phyloP scores from a whole-genome alignment of 1,140 invertebrate species.

The Leptinotarsa defecta region DNA sequence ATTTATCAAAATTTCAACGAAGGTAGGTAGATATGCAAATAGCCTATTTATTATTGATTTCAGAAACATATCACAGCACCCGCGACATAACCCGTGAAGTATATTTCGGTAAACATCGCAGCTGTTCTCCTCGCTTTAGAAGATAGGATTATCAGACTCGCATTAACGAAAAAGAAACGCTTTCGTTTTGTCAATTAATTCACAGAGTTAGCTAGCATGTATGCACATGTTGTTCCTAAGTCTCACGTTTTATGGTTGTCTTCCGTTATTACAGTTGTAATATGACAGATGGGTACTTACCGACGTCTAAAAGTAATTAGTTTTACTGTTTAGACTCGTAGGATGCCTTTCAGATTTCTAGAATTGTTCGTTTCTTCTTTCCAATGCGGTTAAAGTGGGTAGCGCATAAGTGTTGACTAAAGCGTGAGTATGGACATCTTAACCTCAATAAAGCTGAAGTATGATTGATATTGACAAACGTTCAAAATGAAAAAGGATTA shows the following conservation, averaged over 20 bases:
- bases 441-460: no score
- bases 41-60: no score
- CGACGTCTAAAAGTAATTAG: background rate
- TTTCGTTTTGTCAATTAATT: background rate
- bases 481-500: no score
- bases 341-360: background rate
- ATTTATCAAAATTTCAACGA: no score
- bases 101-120: no score
- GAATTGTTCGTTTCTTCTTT: background rate
- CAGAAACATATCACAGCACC: no score
- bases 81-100: no score
- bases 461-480: no score
- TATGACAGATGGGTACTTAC: slow-evolving; percentile 5
- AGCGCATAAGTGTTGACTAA: no score
- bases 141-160: background rate
- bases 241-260: slow-evolving; percentile 2
- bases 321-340: background rate
- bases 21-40: no score
- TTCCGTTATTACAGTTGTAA: slow-evolving; percentile 8
- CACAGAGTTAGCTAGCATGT: background rate
- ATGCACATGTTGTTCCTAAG: background rate
- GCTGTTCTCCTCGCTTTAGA: no score
- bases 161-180: background rate
- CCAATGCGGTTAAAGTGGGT: background rate
- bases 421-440: no score